Evolutionary conservation across 2,888 invertebrate genomes (phyloP), one percentile per base, ranked within the genome.

Genomic region (Scotopteryx bipunctaria): DNA sequence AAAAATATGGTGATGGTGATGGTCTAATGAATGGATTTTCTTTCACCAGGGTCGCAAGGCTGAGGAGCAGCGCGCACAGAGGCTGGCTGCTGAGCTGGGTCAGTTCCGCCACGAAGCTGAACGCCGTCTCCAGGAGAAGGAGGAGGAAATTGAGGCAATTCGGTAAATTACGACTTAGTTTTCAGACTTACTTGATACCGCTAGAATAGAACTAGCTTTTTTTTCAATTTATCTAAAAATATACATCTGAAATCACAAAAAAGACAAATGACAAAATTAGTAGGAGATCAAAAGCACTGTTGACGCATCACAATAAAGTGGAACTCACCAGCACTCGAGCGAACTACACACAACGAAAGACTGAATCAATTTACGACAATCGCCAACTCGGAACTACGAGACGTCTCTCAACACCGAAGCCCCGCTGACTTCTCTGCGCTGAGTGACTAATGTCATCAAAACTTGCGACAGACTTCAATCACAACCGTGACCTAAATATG

Each of bases 51-150:
- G 96, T 79, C 97, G 98, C 84, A 98, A 98, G 92, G 97, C 97
- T 79, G 98, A 98, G 89, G 99, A 99, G 88, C 97, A 97, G 90
- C 97, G 99, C 73, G 92, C 97, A 64, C 97, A 97, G 91, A 95
- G 98, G 78, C 92, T 99, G 87, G 92, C 97, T 58, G 95, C 98
- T 69, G 99, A 99, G 82, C 93, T 98, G 75, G 96, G 95, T 67
- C 96, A 96, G 89, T 96, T 97, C 93, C 96, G 98, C 75, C 97
- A 98, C 83, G 99, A 99, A 76, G 96, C 97, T 80, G 99, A 99
- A 91, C 97, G 97, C 86, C 96, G 99, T 78, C 93, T 99, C 74
- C 95, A 96, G 67, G 98, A 99, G 92, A 99, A 99, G 94, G 99
- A 99, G 71, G 99, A 99, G 83, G 99, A 99, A 92, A 95, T 99